Conservation (phyloP, 2,888 invertebrate species). For the Synergus japonicus region DNA sequence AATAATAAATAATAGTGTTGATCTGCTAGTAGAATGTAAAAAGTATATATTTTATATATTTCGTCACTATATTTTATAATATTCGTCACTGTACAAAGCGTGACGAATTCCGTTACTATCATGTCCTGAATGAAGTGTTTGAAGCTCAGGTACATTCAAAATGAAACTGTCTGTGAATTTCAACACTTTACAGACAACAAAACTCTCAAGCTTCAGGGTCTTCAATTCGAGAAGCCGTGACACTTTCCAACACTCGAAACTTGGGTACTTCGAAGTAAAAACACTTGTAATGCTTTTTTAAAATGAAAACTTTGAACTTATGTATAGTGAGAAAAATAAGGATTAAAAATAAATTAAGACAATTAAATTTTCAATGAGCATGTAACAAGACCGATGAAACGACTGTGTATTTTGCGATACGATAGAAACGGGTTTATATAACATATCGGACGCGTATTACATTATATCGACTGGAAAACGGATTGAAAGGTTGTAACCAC, state of each 20-base stretch:
- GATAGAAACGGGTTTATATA: constrained; percentile 3
- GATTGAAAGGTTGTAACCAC: constrained; percentile 38
- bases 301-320: background rate
- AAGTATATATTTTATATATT: too few species aligned
- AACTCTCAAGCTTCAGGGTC: constrained; percentile 4
- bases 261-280: constrained; percentile 19
- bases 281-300: background rate
- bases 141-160: background rate
- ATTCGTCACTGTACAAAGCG: background rate
- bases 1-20: too few species aligned
- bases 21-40: too few species aligned
- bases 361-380: background rate
- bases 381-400: background rate
- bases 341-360: background rate
- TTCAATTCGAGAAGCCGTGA: constrained; percentile 22
- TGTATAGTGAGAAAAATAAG: background rate
- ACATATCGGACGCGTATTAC: constrained; percentile 15
- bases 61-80: too few species aligned
- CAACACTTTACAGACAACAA: background rate
- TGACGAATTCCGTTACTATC: background rate
- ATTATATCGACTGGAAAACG: constrained; percentile 39
- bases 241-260: constrained; percentile 14
- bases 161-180: constrained; percentile 10
- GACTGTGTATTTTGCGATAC: constrained; percentile 18
- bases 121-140: background rate